Evolutionary conservation across 2,888 invertebrate species (phyloP), one percentile per base, ranked within the genome.

Genomic region (Atrina japonica): DNA sequence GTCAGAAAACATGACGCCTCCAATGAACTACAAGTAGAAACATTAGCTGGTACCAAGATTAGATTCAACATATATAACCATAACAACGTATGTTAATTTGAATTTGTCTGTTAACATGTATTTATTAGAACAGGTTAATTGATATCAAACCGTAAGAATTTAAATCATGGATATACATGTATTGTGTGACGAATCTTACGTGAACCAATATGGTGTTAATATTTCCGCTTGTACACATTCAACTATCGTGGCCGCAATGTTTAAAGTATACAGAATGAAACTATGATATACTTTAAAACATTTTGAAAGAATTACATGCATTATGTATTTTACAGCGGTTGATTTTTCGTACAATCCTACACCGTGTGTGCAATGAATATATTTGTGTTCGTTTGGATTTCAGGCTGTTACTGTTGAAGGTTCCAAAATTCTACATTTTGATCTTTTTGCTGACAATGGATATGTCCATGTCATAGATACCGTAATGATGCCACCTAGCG

Each of bases 401-500:
- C 21, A 70, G 70, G 76, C 56, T 40, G 71, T 76, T 2, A 77
- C 79, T 6, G 67, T 77, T 25, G 70, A 77, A 59, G 80, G 80
- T 16, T 73, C 75, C n/a, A 73, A 70, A 45, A 70, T 80, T 27
- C 70, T 64, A 7, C 47, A 66, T 9, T 71, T 75, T 18, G 81
- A 83, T 63, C 73, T 74, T n/a, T 16, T 29, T 2, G 79, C 79
- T 5, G 61, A 53, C 18, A 83, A 82, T 50, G 82, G 83, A 18
- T 66, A 78, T n/a, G 70, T 83, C 21, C 82, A 82, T 52, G 76
- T 77, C 5, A 70, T 83, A 23, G 70, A 78, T 53, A 73, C 60
- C 40, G 82, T 82, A 3, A 80, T 83, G 79, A 75, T 76, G 64
- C 81, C 82, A 41, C 83, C 83, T 60, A 29, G 52, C 11, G 76